These are phyloP conservation scores for Apamea epomidion DNA, from an alignment of 2,888 invertebrate genomes.

Conservation along the genomic window DNA sequence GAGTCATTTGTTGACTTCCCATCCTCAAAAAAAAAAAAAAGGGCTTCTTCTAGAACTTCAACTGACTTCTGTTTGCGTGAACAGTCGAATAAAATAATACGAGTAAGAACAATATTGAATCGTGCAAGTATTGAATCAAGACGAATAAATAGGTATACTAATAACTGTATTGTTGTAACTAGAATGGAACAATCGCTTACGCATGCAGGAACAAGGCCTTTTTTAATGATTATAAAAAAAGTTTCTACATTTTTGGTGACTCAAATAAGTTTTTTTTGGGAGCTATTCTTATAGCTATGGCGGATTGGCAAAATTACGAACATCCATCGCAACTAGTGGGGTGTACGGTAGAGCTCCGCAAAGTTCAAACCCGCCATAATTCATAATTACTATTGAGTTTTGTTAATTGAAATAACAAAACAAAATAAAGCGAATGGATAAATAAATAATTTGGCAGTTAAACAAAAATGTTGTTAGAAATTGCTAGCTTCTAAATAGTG, in stretches of 20 bases:
- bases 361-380: not conserved
- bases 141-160: not conserved
- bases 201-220: not conserved
- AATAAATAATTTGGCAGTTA: not conserved
- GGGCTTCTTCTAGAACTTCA: not conserved
- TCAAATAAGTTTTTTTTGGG: not conserved
- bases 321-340: not conserved
- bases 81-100: not conserved
- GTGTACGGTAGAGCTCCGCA: not conserved
- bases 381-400: not conserved
- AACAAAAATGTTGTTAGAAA: not conserved
- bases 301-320: not conserved
- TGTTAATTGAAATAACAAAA: not conserved
- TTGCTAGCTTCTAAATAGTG: not conserved
- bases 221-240: not conserved
- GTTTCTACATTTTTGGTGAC: not conserved
- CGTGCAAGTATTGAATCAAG: not conserved
- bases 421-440: not conserved
- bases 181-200: slow-evolving; percentile 16
- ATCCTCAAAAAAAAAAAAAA: no score
- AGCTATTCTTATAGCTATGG: not conserved
- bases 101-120: not conserved
- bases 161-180: not conserved
- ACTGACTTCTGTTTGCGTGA: not conserved
- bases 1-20: no score